Evolutionary conservation across 2,797 vertebrate genomes (phyloP), one percentile per base, ranked within the genome.

Genomic region (Rhodeus uyekii): DNA sequence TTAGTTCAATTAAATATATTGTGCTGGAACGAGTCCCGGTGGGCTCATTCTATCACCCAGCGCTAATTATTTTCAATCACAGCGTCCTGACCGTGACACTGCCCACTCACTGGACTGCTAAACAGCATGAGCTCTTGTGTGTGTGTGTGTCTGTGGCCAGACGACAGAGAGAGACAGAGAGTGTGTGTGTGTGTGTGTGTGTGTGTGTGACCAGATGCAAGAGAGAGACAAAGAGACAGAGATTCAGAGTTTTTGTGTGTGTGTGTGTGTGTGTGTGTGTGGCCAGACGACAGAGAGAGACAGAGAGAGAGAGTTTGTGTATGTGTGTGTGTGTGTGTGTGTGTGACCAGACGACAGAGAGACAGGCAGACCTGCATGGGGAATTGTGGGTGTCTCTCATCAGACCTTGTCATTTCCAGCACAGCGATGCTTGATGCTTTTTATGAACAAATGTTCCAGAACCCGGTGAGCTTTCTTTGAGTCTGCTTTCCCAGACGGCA

Each of bases 1-100:
- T 92, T 90, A 84, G 89, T 93, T 92, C 90, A 94, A 93, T 94
- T 93, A 92, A 91, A 92, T 92, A 92, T 92, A 93, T 92, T 93
- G 90, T 89, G 87, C 91, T 87, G 83, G 88, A 88, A 93, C 86
- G 83, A 89, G 90, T 92, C 92, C 91, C 91, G 13, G 9, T 61
- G 87, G 92, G 55, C 83, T 84, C 5, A 8, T 83, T 90, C 91
- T 90, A 91, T 92, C 88, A 84, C 87, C 2, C 50, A 74, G 83
- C 73, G 86, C 90, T 93, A 93, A 94, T 93, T 92, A 91, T 87
- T 84, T 79, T 90, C 88, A 79, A 85, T 90, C 81, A 89, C 84
- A 90, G 74, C 85, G 87, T 88, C 81, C 69, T 77, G 75, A 84
- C 89, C 82, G 82, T 90, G 86, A 86, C 88, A 89, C 84, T 18